These are phyloP conservation scores for Pachyseris speciosa DNA, from an alignment of 64 coral and sea anemone species.

Conservation along the genomic window DNA sequence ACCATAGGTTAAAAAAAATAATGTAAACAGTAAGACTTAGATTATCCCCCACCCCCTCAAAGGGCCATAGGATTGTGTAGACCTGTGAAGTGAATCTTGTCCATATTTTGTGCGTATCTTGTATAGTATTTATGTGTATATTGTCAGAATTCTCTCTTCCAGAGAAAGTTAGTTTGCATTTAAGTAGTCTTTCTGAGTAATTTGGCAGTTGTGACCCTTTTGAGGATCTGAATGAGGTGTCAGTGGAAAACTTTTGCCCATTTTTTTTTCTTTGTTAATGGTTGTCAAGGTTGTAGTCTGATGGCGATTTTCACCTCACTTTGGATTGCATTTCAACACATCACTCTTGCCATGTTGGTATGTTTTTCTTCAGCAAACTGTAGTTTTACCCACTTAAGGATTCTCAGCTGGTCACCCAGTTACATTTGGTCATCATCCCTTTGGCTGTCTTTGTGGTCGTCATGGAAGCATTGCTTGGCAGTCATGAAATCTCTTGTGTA, in stretches of 20 bases:
- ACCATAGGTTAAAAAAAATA: background rate
- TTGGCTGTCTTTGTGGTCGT: no score
- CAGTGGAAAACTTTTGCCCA: background rate
- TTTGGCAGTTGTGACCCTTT: background rate
- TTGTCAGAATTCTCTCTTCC: background rate
- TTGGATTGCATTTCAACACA: no score
- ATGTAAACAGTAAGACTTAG: slow-evolving; percentile 7
- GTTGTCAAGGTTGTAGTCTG: no score
- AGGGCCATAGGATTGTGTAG: slow-evolving; percentile 13
- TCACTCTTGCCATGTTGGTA: no score
- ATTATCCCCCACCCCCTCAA: background rate
- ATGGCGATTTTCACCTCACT: no score
- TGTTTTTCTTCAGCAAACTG: no score
- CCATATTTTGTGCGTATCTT: slow-evolving; percentile 10
- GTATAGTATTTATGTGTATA: slow-evolving; percentile 23
- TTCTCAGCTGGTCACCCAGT: no score
- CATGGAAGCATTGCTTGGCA: no score
- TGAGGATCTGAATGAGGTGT: background rate
- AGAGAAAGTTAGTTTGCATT: background rate
- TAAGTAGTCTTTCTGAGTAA: background rate
- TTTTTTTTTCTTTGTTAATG: no score
- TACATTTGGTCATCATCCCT: no score
- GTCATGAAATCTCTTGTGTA: no score
- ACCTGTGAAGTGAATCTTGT: slow-evolving; percentile 1
- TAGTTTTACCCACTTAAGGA: no score